Percentiles rank a stretch among this genome's conserved stretches.
Conservation (phyloP, 2,113 vertebrate species). For the Takifugu flavidus region DNA sequence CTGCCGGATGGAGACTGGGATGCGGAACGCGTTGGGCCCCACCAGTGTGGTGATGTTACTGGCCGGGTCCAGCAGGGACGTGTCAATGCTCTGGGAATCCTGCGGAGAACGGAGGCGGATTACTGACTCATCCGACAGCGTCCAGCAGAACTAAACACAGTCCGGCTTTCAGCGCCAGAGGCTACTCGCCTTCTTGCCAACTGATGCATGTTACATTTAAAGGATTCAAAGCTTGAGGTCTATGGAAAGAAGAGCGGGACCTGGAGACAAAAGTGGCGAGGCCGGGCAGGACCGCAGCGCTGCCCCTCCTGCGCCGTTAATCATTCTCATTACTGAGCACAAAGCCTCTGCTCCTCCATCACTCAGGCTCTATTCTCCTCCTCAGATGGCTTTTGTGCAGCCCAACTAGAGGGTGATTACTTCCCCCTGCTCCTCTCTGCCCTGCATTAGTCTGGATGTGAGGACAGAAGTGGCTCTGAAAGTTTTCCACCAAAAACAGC, state of each 20-base stretch:
- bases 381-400: constrained; percentile 47
- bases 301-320: constrained; percentile 39
- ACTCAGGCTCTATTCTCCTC: constrained; percentile 39
- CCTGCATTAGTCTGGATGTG: background rate
- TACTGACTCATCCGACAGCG: constrained; percentile 1
- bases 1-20: constrained; percentile 93
- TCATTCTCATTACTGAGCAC: constrained; percentile 58
- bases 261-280: constrained; percentile 41
- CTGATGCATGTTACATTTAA: too few species aligned
- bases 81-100: constrained; percentile 86
- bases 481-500: background rate
- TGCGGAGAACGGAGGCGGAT: constrained; percentile 46
- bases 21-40: constrained; percentile 92
- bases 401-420: constrained; percentile 32
- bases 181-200: too few species aligned
- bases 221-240: background rate
- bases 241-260: constrained; percentile 31
- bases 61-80: constrained; percentile 86
- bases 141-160: constrained; percentile 13
- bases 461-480: constrained; percentile 7
- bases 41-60: constrained; percentile 87
- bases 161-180: constrained; percentile 17
- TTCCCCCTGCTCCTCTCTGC: constrained; percentile 15
- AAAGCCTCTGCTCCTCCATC: constrained; percentile 45
- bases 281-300: constrained; percentile 30